Evolutionary conservation across 2,888 invertebrate genomes (phyloP).

Genomic region (Neoaliturus tenellus): DNA sequence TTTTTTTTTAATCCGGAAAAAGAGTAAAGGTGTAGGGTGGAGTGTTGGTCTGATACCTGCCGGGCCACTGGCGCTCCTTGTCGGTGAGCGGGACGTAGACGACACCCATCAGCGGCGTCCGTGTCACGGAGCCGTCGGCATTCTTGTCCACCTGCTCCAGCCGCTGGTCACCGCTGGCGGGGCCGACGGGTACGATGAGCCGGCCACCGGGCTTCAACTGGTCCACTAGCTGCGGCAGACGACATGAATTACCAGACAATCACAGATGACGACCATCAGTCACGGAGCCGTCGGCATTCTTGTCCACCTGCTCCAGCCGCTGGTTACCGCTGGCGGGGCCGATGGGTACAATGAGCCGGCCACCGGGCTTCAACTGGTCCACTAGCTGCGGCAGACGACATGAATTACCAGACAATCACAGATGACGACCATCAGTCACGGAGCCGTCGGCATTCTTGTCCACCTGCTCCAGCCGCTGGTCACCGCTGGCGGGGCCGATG

Average conservation of each 20-base stretch:
- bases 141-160: slow-evolving; percentile 95
- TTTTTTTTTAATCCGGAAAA: background rate
- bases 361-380: slow-evolving; percentile 93
- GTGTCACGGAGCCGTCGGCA: slow-evolving; percentile 83
- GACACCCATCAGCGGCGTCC: slow-evolving; percentile 93
- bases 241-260: background rate
- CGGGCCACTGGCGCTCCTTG: slow-evolving; percentile 82
- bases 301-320: slow-evolving; percentile 93
- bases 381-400: too few relatives aligned
- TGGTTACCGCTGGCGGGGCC: slow-evolving; percentile 92
- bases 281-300: slow-evolving; percentile 83
- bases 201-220: slow-evolving; percentile 96
- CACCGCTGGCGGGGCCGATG: slow-evolving; percentile 89
- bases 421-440: slow-evolving; percentile 75
- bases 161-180: slow-evolving; percentile 89
- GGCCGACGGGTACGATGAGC: slow-evolving; percentile 93
- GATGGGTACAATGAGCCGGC: slow-evolving; percentile 93
- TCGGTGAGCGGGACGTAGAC: slow-evolving; percentile 98
- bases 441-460: slow-evolving; percentile 92
- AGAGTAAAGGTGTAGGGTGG: background rate
- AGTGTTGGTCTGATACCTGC: slow-evolving; percentile 62
- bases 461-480: slow-evolving; percentile 92
- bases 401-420: too few relatives aligned
- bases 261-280: background rate
- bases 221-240: slow-evolving; percentile 79